Percentiles rank a stretch among this genome's conserved stretches.
phyloP scores from a whole-genome alignment of 2,113 vertebrate species.

The rat (Rattus norvegicus) region DNA sequence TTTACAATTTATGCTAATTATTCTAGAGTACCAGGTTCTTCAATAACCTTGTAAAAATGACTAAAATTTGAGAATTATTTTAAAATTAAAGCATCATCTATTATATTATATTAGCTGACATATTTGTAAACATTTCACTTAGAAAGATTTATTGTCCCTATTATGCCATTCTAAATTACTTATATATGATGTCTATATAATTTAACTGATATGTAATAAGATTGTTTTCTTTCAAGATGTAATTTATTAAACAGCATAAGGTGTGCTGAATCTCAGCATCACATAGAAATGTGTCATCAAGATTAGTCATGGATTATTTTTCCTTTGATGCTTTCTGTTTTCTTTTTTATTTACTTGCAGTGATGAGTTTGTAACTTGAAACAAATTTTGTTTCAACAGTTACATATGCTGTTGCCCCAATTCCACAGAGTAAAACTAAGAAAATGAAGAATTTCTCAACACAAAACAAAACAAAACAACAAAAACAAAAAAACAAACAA shows the following conservation, averaged over 20 bases:
- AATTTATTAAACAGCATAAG: slow-evolving; percentile 28
- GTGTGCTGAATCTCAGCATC: background rate
- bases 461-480: background rate
- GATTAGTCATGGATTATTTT: background rate
- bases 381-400: background rate
- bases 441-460: background rate
- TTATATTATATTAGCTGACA: slow-evolving; percentile 40
- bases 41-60: slow-evolving; percentile 46
- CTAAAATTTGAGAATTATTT: slow-evolving; percentile 44
- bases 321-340: background rate
- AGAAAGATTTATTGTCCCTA: slow-evolving; percentile 15
- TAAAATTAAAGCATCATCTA: slow-evolving; percentile 44
- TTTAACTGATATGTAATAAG: slow-evolving; percentile 15
- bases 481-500: background rate
- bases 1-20: background rate
- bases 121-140: slow-evolving; percentile 13
- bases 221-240: background rate
- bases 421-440: background rate
- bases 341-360: background rate
- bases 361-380: background rate
- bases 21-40: background rate
- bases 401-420: background rate
- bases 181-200: background rate
- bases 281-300: background rate
- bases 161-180: slow-evolving; percentile 49